Base-by-base conservation (phyloP, 2,113 vertebrate genomes). In the Gadus chalcogrammus region DNA sequence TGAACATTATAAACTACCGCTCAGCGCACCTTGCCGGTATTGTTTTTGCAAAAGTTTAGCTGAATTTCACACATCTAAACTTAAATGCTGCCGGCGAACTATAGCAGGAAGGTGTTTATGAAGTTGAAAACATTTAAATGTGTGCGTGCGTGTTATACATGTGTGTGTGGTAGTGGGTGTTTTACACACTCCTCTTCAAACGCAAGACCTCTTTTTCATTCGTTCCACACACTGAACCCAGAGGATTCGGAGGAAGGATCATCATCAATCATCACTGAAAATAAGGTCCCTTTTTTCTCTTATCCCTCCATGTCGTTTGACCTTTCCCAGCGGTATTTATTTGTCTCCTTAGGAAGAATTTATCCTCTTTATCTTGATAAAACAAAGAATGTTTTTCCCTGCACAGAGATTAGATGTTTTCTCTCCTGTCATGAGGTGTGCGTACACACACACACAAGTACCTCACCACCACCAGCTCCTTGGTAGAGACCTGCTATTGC, bases 211-310 rank as follows among this genome's bases (percentile, higher is more conserved):
- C 80, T 48, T 69, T 22, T 35, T 64, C 64, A 65, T 81, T 75
- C 73, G 76, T 79, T 81, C 80, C 77, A 72, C 78, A 76, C 79
- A 67, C 66, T 48, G 77, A 85, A 72, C 78, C 17, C 0, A 56
- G 71, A 67, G 1, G 48, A 76, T 84, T 67, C 70, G 78, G 64
- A 16, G 65, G 70, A 48, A n/a, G 16, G 71, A 80, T 82, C 69
- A 68, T 84, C 88, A 89, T 88, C 83, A 85, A 88, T 88, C 88
- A 89, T 79, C 75, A 69, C 84, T 84, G 82, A 80, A 79, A 70
- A 69, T 72, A 69, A 7, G 2, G 68, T 48, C 15, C 20, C 20
- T 76, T 64, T 66, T 53, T n/a, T 9, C 22, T 35, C 42, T 63
- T 12, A 61, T 78, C 74, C 81, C 80, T 84, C 67, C 48, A 52